phyloP scores from a whole-genome alignment of 2,797 vertebrate genomes.

The Phoeniculus purpureus region DNA sequence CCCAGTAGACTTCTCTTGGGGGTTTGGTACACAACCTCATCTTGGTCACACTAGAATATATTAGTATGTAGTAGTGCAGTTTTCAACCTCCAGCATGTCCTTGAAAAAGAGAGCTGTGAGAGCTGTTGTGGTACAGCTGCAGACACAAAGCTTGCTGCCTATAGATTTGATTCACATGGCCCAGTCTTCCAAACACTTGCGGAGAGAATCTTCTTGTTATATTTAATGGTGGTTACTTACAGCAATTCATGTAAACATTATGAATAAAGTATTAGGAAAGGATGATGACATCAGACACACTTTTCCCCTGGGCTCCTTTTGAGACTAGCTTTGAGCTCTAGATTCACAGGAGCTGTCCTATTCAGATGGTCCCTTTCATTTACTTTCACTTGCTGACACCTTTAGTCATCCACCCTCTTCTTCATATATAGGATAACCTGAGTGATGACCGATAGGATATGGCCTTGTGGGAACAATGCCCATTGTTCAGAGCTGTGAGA shows the following conservation, averaged over 20 bases:
- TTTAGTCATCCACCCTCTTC: not conserved
- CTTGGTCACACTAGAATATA: not conserved
- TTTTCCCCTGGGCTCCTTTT: not conserved
- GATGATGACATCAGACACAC: not conserved
- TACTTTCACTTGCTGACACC: not conserved
- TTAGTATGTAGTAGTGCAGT: not conserved
- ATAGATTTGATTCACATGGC: not conserved
- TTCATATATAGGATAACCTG: not conserved
- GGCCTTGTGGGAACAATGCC: not conserved
- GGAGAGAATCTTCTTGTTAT: not conserved
- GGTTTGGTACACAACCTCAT: not conserved
- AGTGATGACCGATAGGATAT: not conserved
- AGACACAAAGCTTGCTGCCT: not conserved
- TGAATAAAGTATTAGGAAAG: not conserved
- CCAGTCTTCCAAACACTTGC: not conserved
- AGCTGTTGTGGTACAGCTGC: not conserved
- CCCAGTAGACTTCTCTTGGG: not conserved
- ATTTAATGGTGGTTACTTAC: not conserved
- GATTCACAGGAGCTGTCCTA: not conserved
- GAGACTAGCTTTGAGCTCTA: not conserved
- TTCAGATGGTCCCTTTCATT: not conserved
- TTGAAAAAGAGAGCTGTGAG: not conserved
- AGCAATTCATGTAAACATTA: too few relatives aligned
- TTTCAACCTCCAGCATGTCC: slow-evolving; percentile 3
- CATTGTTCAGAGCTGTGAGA: not conserved